Base-by-base conservation (phyloP, 2,888 invertebrate species). In the Polydrusus cervinus region DNA sequence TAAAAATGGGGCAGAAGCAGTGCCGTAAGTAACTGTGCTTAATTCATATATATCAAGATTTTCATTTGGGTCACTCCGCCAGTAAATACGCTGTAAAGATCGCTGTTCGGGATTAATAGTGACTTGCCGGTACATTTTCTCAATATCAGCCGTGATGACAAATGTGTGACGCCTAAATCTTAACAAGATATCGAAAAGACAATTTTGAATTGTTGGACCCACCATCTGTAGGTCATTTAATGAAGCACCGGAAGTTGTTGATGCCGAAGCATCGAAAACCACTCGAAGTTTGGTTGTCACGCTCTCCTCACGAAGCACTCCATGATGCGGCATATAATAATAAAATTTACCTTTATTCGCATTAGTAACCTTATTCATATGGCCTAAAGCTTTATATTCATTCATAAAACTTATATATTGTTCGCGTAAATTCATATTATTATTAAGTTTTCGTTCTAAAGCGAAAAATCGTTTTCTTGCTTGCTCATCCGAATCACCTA, bases 11-110 rank as follows among this genome's bases (percentile, higher is more conserved):
- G 76, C 76, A 34, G 72, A 49, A 6, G 71, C 51, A 11, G 75
- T 74, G 11, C 79, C 76, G 55, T 76, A 78, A n/a, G 77, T 78
- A 6, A 79, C 67, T 1, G 66, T 66, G 16, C 51, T 40, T 25
- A 66, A 14, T 30, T 49, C 49, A n/a, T 51, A 66, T 2, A 18
- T 30, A 16, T 66, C 5, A 5, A 51, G 66, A 3, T 14, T 8
- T 13, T 20, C 45, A 10, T 25, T 30, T n/a, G 53, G 66, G n/a
- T 49, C 30, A 16, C 16, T 30, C 0, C 66, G 38, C 66, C 66
- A 66, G 6, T 47, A 14, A 14, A 66, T 66, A 3, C 25, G 14
- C 45, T 51, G 51, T 38, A 51, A 34, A 1, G 20, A 10, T 51
- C 7, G 6, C 9, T 66, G 51, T 16, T 62, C 66, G 11, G 72